Conservation (phyloP, 2,888 invertebrate species). For the Exephanes ischioxanthus region DNA sequence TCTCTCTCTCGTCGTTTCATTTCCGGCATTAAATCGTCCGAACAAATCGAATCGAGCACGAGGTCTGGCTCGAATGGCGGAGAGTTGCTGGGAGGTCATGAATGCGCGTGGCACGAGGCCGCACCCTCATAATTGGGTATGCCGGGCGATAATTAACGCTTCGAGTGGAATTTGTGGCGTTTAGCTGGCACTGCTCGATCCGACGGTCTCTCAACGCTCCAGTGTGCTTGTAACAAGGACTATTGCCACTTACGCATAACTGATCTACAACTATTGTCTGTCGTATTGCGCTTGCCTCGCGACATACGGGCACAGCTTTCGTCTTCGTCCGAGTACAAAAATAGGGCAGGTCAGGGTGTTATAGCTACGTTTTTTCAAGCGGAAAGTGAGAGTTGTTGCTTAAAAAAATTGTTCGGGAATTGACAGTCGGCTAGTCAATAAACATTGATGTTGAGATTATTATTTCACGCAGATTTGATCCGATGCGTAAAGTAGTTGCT, state of each 20-base stretch:
- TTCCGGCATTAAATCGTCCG: constrained; percentile 56
- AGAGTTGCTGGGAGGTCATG: constrained; percentile 2
- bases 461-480: too few relatives aligned
- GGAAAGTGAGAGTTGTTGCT: too few relatives aligned
- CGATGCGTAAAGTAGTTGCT: too few relatives aligned
- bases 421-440: too few relatives aligned
- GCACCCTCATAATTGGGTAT: constrained; percentile 62
- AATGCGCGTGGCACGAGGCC: constrained; percentile 35
- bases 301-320: neutral
- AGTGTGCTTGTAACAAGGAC: neutral
- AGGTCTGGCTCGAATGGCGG: constrained; percentile 41
- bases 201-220: constrained; percentile 19
- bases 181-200: constrained; percentile 28
- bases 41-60: constrained; percentile 59
- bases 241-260: constrained; percentile 14
- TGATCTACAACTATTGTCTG: constrained; percentile 19
- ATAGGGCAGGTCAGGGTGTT: too few relatives aligned
- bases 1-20: constrained; percentile 48
- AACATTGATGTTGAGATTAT: too few relatives aligned
- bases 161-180: constrained; percentile 61
- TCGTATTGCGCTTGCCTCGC: neutral
- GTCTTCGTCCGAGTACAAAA: neutral
- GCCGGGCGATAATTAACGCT: constrained; percentile 65
- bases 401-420: too few relatives aligned
- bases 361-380: too few relatives aligned